Evolutionary conservation across 1,140 invertebrate species (phyloP), one percentile per base, ranked within the genome.

Genomic region (Heliconius congener): DNA sequence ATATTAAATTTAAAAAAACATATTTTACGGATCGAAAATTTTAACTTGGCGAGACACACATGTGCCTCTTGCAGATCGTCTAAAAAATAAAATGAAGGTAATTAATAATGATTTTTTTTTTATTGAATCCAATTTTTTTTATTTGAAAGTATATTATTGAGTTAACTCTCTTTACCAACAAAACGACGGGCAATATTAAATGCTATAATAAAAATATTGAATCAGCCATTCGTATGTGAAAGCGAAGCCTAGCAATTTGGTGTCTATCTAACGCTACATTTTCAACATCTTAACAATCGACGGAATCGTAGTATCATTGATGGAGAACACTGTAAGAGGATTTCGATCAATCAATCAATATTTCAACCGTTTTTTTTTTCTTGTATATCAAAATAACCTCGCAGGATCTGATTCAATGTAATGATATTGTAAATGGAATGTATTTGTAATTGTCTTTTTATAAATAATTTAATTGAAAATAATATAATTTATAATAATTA

Each of bases 151-250:
- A n/a, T n/a, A n/a, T n/a, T n/a, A n/a, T n/a, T 52, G 2, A 52
- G 50, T 19, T 6, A 2, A 52, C 18, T 18, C 18, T 52, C 18
- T 52, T 52, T 52, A 52, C 50, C 50, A 19, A 18, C 16, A 52
- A 52, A 52, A 2, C 50, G 6, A 52, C 18, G 50, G 19, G 50
- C 50, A 18, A 75, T 83, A 87, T 83, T 80, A 85, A 80, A 83
- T 86, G 85, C 81, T 85, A 84, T 87, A 81, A 50, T 81, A 85
- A 83, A 46, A 83, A 85, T 83, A 82, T 83, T 74, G 76, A 42
- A 75, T 74, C 71, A 83, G 86, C 87, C 82, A 85, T 87, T 77
- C 81, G 81, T 83, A 84, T 78, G 71, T 83, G 81, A 85, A 86
- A 85, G 84, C 84, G 81, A 86, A 86, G 84, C 84, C 73, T 83